Evolutionary conservation across 2,888 invertebrate species (phyloP).

Genomic region (Boloria selene): DNA sequence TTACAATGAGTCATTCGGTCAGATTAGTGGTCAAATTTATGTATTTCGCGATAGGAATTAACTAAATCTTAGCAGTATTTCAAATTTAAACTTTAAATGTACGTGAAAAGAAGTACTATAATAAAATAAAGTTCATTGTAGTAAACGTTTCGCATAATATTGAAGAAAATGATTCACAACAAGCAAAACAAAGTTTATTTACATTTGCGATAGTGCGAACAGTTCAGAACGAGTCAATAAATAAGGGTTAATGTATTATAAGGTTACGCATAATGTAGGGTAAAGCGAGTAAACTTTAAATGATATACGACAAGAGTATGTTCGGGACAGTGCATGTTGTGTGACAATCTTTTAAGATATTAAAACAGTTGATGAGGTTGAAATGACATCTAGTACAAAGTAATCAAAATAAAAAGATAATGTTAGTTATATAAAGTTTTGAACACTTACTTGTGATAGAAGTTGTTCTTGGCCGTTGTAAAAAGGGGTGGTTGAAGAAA

Average conservation of each 20-base stretch:
- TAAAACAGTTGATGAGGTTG: too few relatives aligned
- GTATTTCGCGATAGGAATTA: constrained; percentile 19
- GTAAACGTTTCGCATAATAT: constrained; percentile 20
- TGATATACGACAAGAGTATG: too few relatives aligned
- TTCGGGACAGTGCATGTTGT: too few relatives aligned
- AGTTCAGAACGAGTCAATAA: constrained; percentile 13
- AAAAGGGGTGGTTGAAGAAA: constrained; percentile 97
- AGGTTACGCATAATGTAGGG: constrained; percentile 9
- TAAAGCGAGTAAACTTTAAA: not conserved
- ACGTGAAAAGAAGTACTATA: constrained; percentile 2
- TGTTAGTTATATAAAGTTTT: not conserved
- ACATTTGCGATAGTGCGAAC: constrained; percentile 20
- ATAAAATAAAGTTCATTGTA: constrained; percentile 4
- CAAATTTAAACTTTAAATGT: constrained; percentile 12
- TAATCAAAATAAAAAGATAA: not conserved
- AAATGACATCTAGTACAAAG: too few relatives aligned
- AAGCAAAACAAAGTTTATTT: constrained; percentile 14
- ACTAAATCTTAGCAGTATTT: constrained; percentile 1
- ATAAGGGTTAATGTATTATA: constrained; percentile 16
- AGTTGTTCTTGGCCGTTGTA: constrained; percentile 84
- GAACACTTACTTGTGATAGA: constrained; percentile 71
- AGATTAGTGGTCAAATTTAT: constrained; percentile 40
- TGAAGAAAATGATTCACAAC: constrained; percentile 23
- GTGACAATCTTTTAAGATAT: too few relatives aligned
- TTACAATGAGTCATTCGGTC: constrained; percentile 43